Percentiles rank a stretch among this genome's conserved stretches.
Evolutionary conservation across 2,113 vertebrate species (phyloP).

Genomic region (Microcebus murinus): DNA sequence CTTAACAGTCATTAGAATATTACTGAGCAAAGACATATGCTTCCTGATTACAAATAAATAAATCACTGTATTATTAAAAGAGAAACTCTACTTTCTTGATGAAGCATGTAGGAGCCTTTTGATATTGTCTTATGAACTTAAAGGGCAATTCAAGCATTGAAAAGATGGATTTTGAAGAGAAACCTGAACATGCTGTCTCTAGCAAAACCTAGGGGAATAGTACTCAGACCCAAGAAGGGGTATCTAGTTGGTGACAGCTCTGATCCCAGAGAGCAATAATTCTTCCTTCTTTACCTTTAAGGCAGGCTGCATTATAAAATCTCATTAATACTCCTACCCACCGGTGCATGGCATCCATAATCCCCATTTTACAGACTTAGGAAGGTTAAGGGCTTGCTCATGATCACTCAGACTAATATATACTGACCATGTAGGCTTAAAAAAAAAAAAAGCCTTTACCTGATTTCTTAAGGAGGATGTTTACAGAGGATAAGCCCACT

Average conservation of each 20-base stretch:
- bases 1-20: background rate
- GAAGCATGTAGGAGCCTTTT: background rate
- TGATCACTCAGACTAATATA: background rate
- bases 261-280: background rate
- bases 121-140: background rate
- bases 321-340: background rate
- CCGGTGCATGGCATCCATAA: background rate
- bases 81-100: background rate
- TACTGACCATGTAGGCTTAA: background rate
- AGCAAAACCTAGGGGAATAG: background rate
- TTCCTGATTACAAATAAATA: background rate
- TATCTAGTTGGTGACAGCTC: background rate
- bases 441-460: background rate
- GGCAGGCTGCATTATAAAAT: background rate
- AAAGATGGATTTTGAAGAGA: conserved; percentile 31
- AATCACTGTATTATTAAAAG: background rate
- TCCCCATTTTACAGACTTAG: background rate
- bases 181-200: background rate
- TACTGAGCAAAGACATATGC: background rate
- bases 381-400: background rate
- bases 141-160: background rate
- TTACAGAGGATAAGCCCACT: background rate
- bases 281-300: background rate
- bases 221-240: background rate
- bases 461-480: conserved; percentile 17